Evolutionary conservation across 2,113 vertebrate genomes (phyloP).

Genomic region (Nycticebus coucang): DNA sequence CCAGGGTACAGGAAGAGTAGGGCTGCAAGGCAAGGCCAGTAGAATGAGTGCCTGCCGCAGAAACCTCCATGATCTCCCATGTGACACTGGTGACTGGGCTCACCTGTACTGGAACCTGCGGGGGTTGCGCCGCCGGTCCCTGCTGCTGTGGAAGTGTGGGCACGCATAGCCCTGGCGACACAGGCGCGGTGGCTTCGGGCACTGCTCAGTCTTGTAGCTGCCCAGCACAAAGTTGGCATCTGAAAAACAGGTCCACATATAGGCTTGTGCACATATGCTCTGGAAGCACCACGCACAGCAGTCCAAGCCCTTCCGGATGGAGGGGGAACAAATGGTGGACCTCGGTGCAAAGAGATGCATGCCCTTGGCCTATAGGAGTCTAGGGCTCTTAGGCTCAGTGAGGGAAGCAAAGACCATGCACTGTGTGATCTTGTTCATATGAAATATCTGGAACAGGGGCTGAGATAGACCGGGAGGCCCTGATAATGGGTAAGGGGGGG

Average conservation of each 20-base stretch:
- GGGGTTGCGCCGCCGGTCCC: constrained; percentile 93
- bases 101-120: constrained; percentile 94
- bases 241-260: constrained; percentile 72
- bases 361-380: too few relatives aligned
- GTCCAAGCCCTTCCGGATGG: not conserved
- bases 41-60: too few relatives aligned
- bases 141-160: constrained; percentile 94
- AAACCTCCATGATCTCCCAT: too few relatives aligned
- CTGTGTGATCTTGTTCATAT: rapidly evolving
- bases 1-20: too few relatives aligned
- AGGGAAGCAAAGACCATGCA: not conserved
- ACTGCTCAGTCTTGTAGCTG: constrained; percentile 96
- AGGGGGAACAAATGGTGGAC: rapidly evolving
- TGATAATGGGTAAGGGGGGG: not conserved
- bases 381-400: too few relatives aligned
- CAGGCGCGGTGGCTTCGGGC: constrained; percentile 93
- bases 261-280: rapidly evolving
- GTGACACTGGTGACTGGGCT: not conserved
- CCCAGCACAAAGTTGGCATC: constrained; percentile 94
- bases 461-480: not conserved
- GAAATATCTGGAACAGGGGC: not conserved
- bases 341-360: too few relatives aligned
- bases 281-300: rapidly evolving
- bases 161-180: constrained; percentile 97
- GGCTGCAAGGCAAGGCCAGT: too few relatives aligned